Conservation (phyloP, 2,888 invertebrate genomes). For the Bellardia bayeri region DNA sequence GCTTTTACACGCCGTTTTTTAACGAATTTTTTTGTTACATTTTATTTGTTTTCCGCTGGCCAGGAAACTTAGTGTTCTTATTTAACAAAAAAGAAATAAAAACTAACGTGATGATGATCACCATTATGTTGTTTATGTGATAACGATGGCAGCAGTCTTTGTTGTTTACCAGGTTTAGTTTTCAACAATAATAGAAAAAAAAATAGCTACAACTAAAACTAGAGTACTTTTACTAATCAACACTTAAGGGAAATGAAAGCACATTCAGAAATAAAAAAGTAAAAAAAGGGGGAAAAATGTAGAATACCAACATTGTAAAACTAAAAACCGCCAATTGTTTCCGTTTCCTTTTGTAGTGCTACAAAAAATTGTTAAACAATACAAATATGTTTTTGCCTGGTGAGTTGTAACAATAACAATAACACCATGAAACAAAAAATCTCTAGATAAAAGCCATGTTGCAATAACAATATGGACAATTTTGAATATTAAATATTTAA, state of each 20-base stretch:
- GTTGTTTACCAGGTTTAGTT: constrained; percentile 45
- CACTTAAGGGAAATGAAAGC: constrained; percentile 66
- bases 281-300: constrained; percentile 12
- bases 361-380: constrained; percentile 41
- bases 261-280: constrained; percentile 50
- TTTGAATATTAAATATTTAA: constrained; percentile 41
- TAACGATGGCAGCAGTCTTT: constrained; percentile 18
- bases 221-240: constrained; percentile 70
- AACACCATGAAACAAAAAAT: neutral
- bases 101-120: neutral
- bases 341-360: constrained; percentile 62
- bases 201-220: constrained; percentile 33
- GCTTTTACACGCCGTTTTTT: constrained; percentile 3
- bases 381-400: constrained; percentile 45
- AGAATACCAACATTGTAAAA: constrained; percentile 39
- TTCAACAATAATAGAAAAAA: neutral
- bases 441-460: neutral
- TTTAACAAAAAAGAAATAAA: constrained; percentile 10
- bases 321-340: constrained; percentile 69
- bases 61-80: constrained; percentile 37
- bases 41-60: constrained; percentile 39
- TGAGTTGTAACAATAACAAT: constrained; percentile 26
- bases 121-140: constrained; percentile 18
- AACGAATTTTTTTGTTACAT: neutral
- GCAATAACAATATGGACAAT: constrained; percentile 25